Evolutionary conservation across 2,888 invertebrate genomes (phyloP), one percentile per base, ranked within the genome.

Genomic region (Heliconius charithonia): DNA sequence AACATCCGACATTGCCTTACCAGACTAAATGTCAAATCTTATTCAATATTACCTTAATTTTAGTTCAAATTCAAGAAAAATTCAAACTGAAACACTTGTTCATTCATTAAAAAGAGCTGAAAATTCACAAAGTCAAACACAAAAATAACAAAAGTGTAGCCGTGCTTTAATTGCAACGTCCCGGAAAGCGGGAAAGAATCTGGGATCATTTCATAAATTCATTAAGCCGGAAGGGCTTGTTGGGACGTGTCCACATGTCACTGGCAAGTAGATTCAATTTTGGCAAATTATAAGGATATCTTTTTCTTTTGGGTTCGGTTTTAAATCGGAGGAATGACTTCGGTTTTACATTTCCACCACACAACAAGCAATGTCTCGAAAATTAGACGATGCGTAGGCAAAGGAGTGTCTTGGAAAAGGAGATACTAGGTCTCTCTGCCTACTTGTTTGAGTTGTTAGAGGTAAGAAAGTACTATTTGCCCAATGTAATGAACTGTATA

Each of bases 171-270:
- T 81, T 81, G 80, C 81, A 78, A 45, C 81, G 76, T 82, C 80
- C 81, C 77, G 79, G 78, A 74, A 77, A 80, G 76, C 73, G 76
- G 80, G 78, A 80, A 79, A 71, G 79, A 76, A 75, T 75, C 79
- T 78, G 67, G 79, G 75, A 82, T 82, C 77, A 81, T 79, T 80
- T 82, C 79, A 81, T 82, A 81, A 79, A 82, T 82, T 82, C 78
- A 82, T 82, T 78, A 81, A 81, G 79, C 79, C 71, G 75, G 72
- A 82, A 80, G 82, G 81, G 79, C 75, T 75, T 56, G 77, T 75
- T 72, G 70, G 71, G 76, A 25, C 37, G 63, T 59, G 65, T 70
- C 59, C 63, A 77, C 56, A 79, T 59, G 22, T 29, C 45, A 29
- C 63, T 27, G 0, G 25, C 62, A 41, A 4, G 22, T 19, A 62